Evolutionary conservation across 2,888 invertebrate species (phyloP).

Genomic region (Drosophila setosimentum): DNA sequence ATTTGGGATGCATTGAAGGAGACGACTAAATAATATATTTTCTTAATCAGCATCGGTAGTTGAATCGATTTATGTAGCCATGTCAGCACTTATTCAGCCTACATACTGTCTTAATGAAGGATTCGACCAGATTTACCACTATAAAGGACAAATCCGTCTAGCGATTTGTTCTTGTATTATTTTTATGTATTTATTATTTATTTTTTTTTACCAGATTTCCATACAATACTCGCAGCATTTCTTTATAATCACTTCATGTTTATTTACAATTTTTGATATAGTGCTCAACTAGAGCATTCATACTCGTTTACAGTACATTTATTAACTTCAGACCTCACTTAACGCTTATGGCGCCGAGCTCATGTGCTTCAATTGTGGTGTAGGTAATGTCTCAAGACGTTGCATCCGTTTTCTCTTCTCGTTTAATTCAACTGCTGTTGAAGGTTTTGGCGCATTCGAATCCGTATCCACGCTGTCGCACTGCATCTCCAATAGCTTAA

Average conservation of each 20-base stretch:
- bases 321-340: neutral
- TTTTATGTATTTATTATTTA: no score
- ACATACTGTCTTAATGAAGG: neutral
- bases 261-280: constrained; percentile 1
- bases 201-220: neutral
- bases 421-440: neutral
- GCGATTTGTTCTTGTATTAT: neutral
- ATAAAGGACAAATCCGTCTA: neutral
- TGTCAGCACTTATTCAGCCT: neutral
- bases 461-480: constrained; percentile 41
- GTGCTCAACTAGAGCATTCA: neutral
- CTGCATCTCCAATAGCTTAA: constrained; percentile 61
- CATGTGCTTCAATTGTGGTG: constrained; percentile 13
- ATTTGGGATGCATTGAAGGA: neutral
- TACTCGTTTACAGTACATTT: neutral
- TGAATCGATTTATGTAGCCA: neutral
- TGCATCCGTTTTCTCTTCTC: constrained; percentile 10
- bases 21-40: neutral
- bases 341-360: constrained; percentile 1
- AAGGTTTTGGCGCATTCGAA: neutral
- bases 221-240: neutral
- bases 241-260: neutral
- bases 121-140: neutral
- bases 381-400: constrained; percentile 6
- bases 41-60: neutral